These are phyloP conservation scores for Grus americana DNA, from an alignment of 2,113 vertebrate species.

Conservation along the genomic window DNA sequence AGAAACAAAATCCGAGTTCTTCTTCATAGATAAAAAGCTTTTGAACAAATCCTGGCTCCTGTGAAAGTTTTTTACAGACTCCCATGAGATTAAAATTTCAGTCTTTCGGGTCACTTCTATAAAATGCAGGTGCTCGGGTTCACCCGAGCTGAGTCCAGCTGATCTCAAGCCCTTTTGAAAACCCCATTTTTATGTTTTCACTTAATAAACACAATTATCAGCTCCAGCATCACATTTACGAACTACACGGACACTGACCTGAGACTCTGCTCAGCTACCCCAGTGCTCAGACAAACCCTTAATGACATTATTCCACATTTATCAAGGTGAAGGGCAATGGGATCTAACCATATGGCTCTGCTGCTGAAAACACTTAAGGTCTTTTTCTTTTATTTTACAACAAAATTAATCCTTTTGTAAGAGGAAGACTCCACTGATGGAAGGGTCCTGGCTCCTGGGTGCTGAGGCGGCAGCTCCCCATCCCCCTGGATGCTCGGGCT, in stretches of 20 bases:
- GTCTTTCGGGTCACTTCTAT: accelerated
- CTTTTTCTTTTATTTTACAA: background rate
- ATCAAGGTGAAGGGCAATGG: background rate
- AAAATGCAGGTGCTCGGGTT: background rate
- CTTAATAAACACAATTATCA: background rate
- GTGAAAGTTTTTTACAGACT: background rate
- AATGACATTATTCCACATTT: background rate
- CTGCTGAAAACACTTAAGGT: background rate
- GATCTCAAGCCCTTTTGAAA: background rate
- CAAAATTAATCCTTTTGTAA: background rate
- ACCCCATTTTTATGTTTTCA: background rate
- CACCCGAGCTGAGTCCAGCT: accelerated
- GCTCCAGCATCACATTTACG: background rate
- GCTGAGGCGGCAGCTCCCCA: background rate
- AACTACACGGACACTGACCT: background rate
- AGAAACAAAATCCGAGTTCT: background rate
- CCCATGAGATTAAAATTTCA: background rate
- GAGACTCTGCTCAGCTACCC: background rate
- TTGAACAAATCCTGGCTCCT: background rate
- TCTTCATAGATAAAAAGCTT: background rate
- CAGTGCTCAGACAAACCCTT: accelerated
- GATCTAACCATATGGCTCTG: background rate
- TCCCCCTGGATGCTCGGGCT: background rate
- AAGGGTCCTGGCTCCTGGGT: background rate
- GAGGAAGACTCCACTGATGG: background rate